These are phyloP conservation scores for Epinephelus awoara DNA, from an alignment of 2,797 vertebrate species.

Conservation along the genomic window DNA sequence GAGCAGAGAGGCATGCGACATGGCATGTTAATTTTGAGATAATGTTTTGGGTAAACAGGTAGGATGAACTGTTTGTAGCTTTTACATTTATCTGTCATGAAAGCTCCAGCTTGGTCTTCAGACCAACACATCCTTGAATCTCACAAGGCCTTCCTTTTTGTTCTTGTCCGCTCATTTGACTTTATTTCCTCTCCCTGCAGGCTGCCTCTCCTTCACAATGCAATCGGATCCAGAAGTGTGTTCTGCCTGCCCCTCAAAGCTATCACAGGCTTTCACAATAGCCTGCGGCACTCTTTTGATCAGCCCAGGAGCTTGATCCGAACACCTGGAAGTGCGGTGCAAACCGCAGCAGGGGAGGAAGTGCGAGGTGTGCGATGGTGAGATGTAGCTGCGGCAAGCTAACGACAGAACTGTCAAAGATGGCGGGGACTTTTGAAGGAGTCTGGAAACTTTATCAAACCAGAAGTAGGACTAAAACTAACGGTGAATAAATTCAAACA, in stretches of 20 bases:
- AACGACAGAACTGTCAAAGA: not conserved
- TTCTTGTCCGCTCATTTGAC: conserved; percentile 52
- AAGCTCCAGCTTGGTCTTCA: not conserved
- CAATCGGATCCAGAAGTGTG: conserved; percentile 34
- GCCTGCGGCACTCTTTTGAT: conserved; percentile 60
- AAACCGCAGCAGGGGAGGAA: conserved; percentile 38
- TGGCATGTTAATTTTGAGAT: conserved; percentile 10
- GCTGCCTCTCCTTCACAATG: conserved; percentile 28
- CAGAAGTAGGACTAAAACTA: not conserved
- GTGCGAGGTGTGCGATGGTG: conserved; percentile 17
- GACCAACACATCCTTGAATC: not conserved
- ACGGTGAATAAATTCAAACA: not conserved
- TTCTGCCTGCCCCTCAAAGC: conserved; percentile 51
- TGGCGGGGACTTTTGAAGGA: not conserved
- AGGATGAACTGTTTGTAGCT: not conserved
- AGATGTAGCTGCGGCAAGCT: not conserved
- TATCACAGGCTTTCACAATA: conserved; percentile 60
- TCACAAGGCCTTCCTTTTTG: conserved; percentile 16
- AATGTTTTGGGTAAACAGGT: conserved; percentile 24
- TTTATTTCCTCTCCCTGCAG: conserved; percentile 46
- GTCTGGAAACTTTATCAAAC: not conserved
- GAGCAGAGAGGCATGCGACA: conserved; percentile 12
- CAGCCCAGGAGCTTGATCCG: conserved; percentile 58
- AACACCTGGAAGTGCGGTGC: conserved; percentile 48
- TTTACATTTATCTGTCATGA: not conserved